Evolutionary conservation across 2,888 invertebrate species (phyloP).

Genomic region (Callyntrura guangdongensis): DNA sequence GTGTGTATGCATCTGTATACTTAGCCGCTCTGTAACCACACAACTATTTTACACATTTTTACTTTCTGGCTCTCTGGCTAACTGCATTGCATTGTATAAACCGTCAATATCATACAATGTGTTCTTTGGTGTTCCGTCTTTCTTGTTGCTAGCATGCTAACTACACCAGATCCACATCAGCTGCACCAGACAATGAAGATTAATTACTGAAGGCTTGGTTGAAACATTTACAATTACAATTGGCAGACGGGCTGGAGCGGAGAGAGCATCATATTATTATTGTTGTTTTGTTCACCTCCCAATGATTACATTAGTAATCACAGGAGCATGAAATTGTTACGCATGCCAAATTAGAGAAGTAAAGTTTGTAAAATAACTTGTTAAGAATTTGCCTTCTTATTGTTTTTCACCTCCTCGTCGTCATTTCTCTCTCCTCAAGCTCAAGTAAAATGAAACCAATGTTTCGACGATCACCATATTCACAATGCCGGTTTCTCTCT

Average conservation of each 20-base stretch:
- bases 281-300: constrained; percentile 68
- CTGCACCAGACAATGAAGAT: constrained; percentile 61
- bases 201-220: constrained; percentile 75
- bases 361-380: constrained; percentile 20
- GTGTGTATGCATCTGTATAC: no score
- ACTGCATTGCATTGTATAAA: no score
- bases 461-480: constrained; percentile 31
- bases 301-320: constrained; percentile 78
- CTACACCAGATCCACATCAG: not conserved
- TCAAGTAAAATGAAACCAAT: constrained; percentile 23
- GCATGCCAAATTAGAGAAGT: constrained; percentile 74
- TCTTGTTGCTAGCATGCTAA: constrained; percentile 1
- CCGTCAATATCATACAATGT: not conserved
- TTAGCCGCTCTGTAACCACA: not conserved
- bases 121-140: not conserved
- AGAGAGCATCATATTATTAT: not conserved
- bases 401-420: not conserved
- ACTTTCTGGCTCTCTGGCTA: not conserved
- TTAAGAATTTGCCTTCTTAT: constrained; percentile 28
- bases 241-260: constrained; percentile 47
- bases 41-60: no score
- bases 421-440: not conserved
- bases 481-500: constrained; percentile 37
- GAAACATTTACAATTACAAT: constrained; percentile 71
- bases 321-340: constrained; percentile 75